Evolutionary conservation across 1,140 invertebrate genomes (phyloP), one percentile per base, ranked within the genome.

Genomic region (Colletes gigas): DNA sequence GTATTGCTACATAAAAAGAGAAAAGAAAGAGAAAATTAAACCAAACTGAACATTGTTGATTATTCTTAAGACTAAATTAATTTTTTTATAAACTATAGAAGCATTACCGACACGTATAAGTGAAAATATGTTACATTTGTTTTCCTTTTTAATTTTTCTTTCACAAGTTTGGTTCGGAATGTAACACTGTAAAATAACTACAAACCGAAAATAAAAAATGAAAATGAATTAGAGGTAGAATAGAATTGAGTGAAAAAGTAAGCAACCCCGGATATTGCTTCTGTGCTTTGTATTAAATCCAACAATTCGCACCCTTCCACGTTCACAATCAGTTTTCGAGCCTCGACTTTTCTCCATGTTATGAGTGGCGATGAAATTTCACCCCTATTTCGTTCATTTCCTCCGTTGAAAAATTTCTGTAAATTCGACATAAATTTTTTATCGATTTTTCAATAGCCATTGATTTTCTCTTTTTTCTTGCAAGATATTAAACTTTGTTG

Each of bases 401-500:
- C 12, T 52, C 14, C 55, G 52, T 19, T n/a, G 57, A 62, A 39
- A 70, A 70, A 17, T 78, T 62, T n/a, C 15, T 15, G 17, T 5
- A 21, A 7, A 60, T n/a, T 47, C 17, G 9, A 14, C 15, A 21
- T 47, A 19, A 47, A 2, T 19, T 50, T 59, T 75, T 72, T 15
- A 72, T 59, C 57, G n/a, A 72, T 72, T 55, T 59, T 9, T 7
- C 7, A 65, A n/a, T 15, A 14, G 47, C 15, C 39, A 65, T 65
- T 69, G 5, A 10, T 19, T 15, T 7, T 50, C 55, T 69, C 54
- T n/a, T 41, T 30, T 1, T 70, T 71, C 10, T 52, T 50, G 30
- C 10, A 19, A 70, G 41, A 71, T 41, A 78, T 69, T 17, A 19
- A 78, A 78, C 55, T 57, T 72, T 8, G 54, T 12, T 41, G 14